Conservation (phyloP, 1,140 invertebrate species). For the Batillaria attramentaria region DNA sequence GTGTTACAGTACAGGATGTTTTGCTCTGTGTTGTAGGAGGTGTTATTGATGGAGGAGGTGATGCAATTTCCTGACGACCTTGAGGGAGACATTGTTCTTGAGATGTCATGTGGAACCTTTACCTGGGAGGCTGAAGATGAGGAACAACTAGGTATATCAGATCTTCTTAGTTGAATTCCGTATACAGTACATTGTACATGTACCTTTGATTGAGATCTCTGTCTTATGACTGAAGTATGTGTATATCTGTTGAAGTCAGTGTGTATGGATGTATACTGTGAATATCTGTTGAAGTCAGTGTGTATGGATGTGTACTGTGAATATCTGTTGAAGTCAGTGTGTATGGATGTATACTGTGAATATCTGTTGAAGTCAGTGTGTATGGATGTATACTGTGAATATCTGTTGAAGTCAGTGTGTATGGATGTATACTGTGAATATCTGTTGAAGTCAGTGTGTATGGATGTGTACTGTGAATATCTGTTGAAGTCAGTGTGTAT, state of each 20-base stretch:
- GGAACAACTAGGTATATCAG: conserved; percentile 25
- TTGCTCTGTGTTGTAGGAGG: conserved; percentile 33
- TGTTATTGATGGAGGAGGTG: conserved; percentile 43
- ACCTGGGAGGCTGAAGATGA: conserved; percentile 39
- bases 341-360: too few relatives aligned
- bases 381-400: too few relatives aligned
- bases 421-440: too few relatives aligned
- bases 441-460: too few relatives aligned
- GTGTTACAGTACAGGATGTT: too few relatives aligned
- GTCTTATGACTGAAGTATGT: background rate
- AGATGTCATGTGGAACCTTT: conserved; percentile 37
- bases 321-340: too few relatives aligned
- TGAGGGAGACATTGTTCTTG: conserved; percentile 34
- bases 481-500: too few relatives aligned
- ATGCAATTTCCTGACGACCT: conserved; percentile 15
- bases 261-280: background rate
- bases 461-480: too few relatives aligned
- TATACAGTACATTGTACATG: too few relatives aligned
- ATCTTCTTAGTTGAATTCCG: background rate
- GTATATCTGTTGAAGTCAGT: background rate
- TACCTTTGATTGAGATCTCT: background rate
- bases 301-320: background rate
- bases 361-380: too few relatives aligned
- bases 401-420: too few relatives aligned
- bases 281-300: background rate